These are phyloP conservation scores for Chrysomela aeneicollis DNA, from an alignment of 2,888 invertebrate genomes.

Conservation along the genomic window DNA sequence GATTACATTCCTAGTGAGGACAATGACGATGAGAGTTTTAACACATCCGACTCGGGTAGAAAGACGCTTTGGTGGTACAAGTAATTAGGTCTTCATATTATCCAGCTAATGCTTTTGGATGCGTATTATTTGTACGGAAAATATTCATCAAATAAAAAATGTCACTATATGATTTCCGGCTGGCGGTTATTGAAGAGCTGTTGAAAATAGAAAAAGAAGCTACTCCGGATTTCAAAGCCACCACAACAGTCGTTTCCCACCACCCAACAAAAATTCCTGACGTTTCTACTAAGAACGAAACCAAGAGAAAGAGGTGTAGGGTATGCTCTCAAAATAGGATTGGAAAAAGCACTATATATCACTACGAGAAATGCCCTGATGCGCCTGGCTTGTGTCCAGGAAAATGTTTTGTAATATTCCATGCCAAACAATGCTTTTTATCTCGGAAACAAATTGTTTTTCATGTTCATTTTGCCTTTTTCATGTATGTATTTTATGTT, in stretches of 20 bases:
- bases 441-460: conserved; percentile 14
- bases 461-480: conserved; percentile 19
- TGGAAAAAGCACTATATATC: conserved; percentile 24
- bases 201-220: conserved; percentile 11
- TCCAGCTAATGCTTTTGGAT: conserved; percentile 26
- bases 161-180: conserved; percentile 19
- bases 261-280: conserved; percentile 19
- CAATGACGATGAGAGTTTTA: conserved; percentile 17
- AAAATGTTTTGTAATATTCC: conserved; percentile 20
- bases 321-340: conserved; percentile 29
- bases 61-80: conserved; percentile 45
- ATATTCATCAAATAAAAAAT: conserved; percentile 15
- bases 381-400: conserved; percentile 24
- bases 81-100: conserved; percentile 42
- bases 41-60: conserved; percentile 21
- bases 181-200: conserved; percentile 12
- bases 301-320: conserved; percentile 26
- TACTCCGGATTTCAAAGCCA: conserved; percentile 9
- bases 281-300: conserved; percentile 22
- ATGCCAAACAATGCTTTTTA: conserved; percentile 20
- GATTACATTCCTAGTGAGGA: conserved; percentile 3
- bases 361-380: conserved; percentile 23
- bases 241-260: conserved; percentile 12
- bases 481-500: conserved; percentile 19
- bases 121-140: conserved; percentile 29